A percentile compares a stretch with the other conserved stretches of the same genome.
Evolutionary conservation across 2,797 vertebrate species (phyloP).

Genomic region (Schizopygopsis pylzovi): DNA sequence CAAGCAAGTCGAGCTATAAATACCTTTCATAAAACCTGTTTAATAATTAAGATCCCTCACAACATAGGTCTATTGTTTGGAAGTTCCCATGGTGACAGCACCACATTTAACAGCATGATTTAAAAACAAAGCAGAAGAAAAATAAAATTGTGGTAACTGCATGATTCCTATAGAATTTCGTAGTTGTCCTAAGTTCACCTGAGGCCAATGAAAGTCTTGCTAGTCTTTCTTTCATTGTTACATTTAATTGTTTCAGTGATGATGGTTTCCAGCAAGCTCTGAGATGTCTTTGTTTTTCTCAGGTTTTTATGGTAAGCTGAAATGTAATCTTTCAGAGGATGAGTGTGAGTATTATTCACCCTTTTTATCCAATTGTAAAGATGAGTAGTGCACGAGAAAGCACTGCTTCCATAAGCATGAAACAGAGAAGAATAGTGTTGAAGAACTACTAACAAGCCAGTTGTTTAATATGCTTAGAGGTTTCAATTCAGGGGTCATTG

Average conservation of each 20-base stretch:
- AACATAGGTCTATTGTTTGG: neutral
- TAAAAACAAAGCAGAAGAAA: neutral
- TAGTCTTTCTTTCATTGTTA: neutral
- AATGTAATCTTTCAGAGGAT: constrained; percentile 25
- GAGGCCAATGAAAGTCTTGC: neutral
- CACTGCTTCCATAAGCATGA: neutral
- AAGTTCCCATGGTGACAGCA: neutral
- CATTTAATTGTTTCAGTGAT: constrained; percentile 13
- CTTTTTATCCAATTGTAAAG: constrained; percentile 20
- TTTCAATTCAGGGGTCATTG: constrained; percentile 7
- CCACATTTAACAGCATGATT: neutral
- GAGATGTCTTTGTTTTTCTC: constrained; percentile 18
- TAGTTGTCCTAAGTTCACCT: neutral
- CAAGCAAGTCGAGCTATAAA: neutral
- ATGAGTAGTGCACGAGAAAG: neutral
- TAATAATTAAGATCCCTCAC: neutral
- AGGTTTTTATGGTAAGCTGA: constrained; percentile 15
- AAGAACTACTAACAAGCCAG: constrained; percentile 15
- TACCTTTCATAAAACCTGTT: neutral
- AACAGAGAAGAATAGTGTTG: constrained; percentile 5
- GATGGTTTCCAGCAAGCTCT: neutral
- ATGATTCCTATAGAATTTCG: neutral
- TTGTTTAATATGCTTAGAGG: constrained; percentile 27
- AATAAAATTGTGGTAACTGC: neutral
- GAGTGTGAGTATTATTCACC: constrained; percentile 19